Percentiles rank a stretch among this genome's conserved stretches.
phyloP scores from a whole-genome alignment of 1,140 invertebrate species.

The Brachionus sp. region DNA sequence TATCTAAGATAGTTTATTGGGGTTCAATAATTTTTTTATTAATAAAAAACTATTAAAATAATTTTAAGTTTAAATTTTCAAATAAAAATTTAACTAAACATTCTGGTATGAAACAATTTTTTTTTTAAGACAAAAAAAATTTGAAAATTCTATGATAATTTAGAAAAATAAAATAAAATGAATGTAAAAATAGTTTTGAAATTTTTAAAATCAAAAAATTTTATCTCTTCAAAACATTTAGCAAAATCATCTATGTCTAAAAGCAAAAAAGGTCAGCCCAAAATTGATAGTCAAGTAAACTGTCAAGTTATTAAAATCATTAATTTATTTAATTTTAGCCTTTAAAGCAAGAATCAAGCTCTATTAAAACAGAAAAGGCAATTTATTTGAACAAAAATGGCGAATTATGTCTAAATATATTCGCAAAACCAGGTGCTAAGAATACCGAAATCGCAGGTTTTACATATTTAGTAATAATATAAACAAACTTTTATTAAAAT shows the following conservation, averaged over 20 bases:
- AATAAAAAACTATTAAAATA: background rate
- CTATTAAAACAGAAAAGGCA: background rate
- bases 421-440: conserved; percentile 46
- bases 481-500: background rate
- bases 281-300: background rate
- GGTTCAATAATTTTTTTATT: background rate
- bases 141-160: background rate
- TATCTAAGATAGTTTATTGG: background rate
- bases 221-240: background rate
- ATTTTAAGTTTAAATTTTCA: background rate
- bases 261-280: background rate
- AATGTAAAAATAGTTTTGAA: background rate
- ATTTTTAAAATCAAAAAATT: background rate
- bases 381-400: conserved; percentile 45
- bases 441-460: conserved; percentile 42
- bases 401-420: background rate
- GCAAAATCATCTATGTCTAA: background rate
- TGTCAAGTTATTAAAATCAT: no score
- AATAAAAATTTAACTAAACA: background rate
- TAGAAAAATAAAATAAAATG: background rate
- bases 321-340: background rate
- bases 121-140: background rate
- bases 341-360: background rate
- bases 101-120: background rate
- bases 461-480: background rate